Base-by-base conservation (phyloP, 2,888 invertebrate species). In the Ferrisia virgata region DNA sequence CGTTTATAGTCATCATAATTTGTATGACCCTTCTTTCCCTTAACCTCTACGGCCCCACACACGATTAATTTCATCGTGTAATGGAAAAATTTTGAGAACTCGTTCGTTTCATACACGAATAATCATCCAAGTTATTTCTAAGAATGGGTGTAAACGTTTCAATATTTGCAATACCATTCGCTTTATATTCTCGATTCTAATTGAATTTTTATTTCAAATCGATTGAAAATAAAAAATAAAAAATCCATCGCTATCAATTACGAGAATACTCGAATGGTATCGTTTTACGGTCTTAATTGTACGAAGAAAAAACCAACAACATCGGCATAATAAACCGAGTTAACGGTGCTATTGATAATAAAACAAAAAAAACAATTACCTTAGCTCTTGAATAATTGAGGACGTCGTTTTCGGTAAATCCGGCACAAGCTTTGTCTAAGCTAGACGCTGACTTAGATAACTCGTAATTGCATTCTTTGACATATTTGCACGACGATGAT, bases 381-480 rank as follows among this genome's bases (percentile, higher is more conserved):
- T 83, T 83, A 43, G 83, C 83, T 18, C 69, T 40, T 31, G 83
- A 83, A 83, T 83, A 40, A 31, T 83, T 43, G 40, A 72, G 40
- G 28, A 83, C 40, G 33, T 83, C 76, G 31, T 31, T 72, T 31
- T 83, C 83, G 25, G 76, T 33, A 43, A 76, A 83, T 76, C 76
- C 25, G 40, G 72, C 72, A 11, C 72, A 76, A 15, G 83, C 40
- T 43, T 47, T 39, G n/a, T 83, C 83, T 22, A 83, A 39, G 31
- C 72, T 83, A 8, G 83, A 83, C 1, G 83, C 83, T 31, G 83
- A 83, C 43, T 83, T 83, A 33, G 83, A 40, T 40, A 83, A 40
- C 15, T 83, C 40, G 76, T 83, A 83, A 9, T 47, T 43, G 6
- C 2, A 69, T 40, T 83, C 83, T 31, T 43, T 76, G 31, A 76